phyloP scores from a whole-genome alignment of 2,888 invertebrate genomes.

The Tortricodes alternella region DNA sequence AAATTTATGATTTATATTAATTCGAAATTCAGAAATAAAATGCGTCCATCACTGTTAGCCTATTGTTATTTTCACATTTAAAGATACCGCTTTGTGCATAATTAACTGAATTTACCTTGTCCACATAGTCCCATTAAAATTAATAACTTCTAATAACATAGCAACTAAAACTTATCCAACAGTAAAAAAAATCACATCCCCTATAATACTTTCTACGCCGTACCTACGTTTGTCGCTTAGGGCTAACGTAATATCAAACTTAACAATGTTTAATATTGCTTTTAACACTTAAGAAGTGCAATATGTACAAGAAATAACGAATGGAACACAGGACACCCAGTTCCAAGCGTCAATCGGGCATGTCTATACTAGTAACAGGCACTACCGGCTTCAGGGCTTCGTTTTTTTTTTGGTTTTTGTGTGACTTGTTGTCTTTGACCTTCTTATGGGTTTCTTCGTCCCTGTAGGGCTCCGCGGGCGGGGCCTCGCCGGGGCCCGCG shows the following conservation, averaged over 20 bases:
- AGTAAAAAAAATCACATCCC: constrained; percentile 28
- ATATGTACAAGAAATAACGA: constrained; percentile 53
- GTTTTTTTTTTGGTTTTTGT: constrained; percentile 88
- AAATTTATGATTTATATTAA: background rate
- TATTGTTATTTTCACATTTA: background rate
- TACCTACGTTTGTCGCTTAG: constrained; percentile 41
- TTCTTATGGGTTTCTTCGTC: constrained; percentile 73
- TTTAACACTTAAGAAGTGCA: constrained; percentile 52
- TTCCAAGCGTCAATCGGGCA: constrained; percentile 88
- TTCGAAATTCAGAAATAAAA: background rate
- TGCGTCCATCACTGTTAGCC: background rate
- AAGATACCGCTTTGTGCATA: constrained; percentile 14
- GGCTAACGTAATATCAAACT: constrained; percentile 60
- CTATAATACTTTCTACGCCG: constrained; percentile 33
- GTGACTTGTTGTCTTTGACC: constrained; percentile 84
- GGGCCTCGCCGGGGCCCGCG: constrained; percentile 61
- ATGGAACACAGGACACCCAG: constrained; percentile 66
- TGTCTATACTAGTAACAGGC: constrained; percentile 94
- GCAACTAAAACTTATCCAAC: constrained; percentile 24
- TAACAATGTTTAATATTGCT: constrained; percentile 72
- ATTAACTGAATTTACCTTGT: constrained; percentile 1
- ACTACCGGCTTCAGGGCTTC: constrained; percentile 93
- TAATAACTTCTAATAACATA: constrained; percentile 25
- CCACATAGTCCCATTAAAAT: constrained; percentile 17
- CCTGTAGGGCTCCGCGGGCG: constrained; percentile 72